A percentile compares a stretch with the other conserved stretches of the same genome.
These are phyloP conservation scores for Amblyteles armatorius DNA, from an alignment of 2,888 invertebrate genomes.

Conservation along the genomic window DNA sequence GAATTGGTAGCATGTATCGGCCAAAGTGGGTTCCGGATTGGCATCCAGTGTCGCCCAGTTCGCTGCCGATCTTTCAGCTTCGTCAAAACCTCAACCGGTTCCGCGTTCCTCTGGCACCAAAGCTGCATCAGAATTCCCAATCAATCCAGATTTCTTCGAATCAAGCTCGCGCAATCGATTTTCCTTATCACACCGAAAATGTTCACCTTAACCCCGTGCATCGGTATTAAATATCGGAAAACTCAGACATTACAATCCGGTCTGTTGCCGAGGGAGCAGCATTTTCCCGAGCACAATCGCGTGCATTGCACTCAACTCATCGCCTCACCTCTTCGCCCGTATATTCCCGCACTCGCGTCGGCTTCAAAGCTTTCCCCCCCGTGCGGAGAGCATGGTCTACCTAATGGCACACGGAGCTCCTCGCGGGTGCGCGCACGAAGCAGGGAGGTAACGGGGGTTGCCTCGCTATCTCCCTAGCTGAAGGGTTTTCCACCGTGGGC, in stretches of 20 bases:
- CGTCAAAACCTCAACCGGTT: too few species aligned
- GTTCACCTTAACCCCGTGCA: not conserved
- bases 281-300: slow-evolving; percentile 48
- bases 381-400: slow-evolving; percentile 58
- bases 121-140: too few species aligned
- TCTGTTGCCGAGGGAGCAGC: slow-evolving; percentile 24
- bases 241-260: slow-evolving; percentile 16
- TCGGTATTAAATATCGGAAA: not conserved
- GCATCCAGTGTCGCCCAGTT: too few species aligned
- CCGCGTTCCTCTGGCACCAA: too few species aligned
- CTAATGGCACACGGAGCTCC: slow-evolving; percentile 69
- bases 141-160: not conserved
- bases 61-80: too few species aligned
- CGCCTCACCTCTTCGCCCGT: slow-evolving; percentile 34
- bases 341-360: slow-evolving; percentile 55
- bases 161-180: not conserved
- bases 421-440: slow-evolving; percentile 58
- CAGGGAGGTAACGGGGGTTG: slow-evolving; percentile 65
- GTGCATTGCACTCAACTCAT: slow-evolving; percentile 51
- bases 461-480: slow-evolving; percentile 48
- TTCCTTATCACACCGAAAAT: not conserved
- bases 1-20: too few species aligned
- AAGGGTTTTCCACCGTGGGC: slow-evolving; percentile 58
- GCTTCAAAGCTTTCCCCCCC: slow-evolving; percentile 50
- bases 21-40: too few species aligned